These are phyloP conservation scores for Polylopha cassiicola DNA, from an alignment of 2,888 invertebrate species.

Conservation along the genomic window DNA sequence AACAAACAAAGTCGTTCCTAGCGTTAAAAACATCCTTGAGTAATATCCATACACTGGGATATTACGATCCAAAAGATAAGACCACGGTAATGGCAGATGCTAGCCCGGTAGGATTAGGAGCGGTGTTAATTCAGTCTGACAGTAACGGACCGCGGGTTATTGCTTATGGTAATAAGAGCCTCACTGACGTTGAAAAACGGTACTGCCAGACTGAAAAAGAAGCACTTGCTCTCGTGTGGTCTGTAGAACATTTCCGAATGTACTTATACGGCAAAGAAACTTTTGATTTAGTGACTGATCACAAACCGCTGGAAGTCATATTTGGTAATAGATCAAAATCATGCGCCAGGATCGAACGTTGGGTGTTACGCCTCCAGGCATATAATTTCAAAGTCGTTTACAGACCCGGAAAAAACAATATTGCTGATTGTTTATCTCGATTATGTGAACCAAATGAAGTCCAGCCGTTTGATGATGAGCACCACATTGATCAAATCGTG, in stretches of 20 bases:
- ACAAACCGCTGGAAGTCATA: conserved; percentile 4
- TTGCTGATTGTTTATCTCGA: background rate
- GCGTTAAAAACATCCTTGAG: background rate
- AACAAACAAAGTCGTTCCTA: background rate
- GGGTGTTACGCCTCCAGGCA: conserved; percentile 14
- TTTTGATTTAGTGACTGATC: conserved; percentile 5
- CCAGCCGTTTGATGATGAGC: background rate
- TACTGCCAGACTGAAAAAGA: conserved; percentile 12
- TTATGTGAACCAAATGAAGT: background rate
- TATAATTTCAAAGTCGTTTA: conserved; percentile 11
- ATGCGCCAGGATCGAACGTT: conserved; percentile 19
- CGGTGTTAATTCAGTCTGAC: conserved; percentile 16
- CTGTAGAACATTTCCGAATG: conserved; percentile 11
- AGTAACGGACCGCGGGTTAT: conserved; percentile 5
- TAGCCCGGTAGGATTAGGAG: conserved; percentile 16
- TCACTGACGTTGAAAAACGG: conserved; percentile 4
- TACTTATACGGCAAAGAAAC: conserved; percentile 5
- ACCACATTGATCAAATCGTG: background rate
- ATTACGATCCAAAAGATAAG: conserved; percentile 11
- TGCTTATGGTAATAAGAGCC: conserved; percentile 9
- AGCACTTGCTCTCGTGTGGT: conserved; percentile 10
- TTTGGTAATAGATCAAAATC: conserved; percentile 12
- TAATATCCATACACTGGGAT: background rate
- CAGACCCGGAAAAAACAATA: conserved; percentile 14
- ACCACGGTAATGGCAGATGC: conserved; percentile 19